Base-by-base conservation (phyloP, 2,113 vertebrate species). In the Rousettus leschenaultii region DNA sequence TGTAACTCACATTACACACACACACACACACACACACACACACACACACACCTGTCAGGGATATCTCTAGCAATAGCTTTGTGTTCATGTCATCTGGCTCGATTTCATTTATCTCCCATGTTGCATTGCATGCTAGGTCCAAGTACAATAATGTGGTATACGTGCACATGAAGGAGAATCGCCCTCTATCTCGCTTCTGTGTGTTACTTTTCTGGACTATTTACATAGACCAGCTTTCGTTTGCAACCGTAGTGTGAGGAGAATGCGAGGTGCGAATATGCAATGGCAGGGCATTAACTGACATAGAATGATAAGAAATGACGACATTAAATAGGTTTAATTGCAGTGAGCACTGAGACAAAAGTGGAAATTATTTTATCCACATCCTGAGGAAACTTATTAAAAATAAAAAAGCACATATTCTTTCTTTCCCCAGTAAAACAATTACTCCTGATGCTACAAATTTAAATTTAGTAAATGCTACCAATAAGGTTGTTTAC, bases 401-500 rank as follows among this genome's bases (percentile, higher is more conserved):
- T 74, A 90, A 86, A 95, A 94, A 73, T 68, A 16, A 55, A 68
- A 95, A 95, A 84, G 7, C 13, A 48, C 7, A 2, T 66, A 33
- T 28, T 90, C 28, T 95, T 87, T 86, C 73, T 86, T 55, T 40
- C 55, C 13, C 5, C 12, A 45, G 51, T 83, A 59, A 95, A 94
- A 68, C 8, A 59, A 75, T 94, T 59, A 89, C 21, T 90, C n/a
- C 51, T 55, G 35, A 5, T n/a, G 40, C 63, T 84, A 48, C 79
- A 92, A 74, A 94, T 86, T 84, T 79, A 94, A 95, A 59, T 78
- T 86, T 61, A 35, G 33, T 73, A 74, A 93, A 55, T 84, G 74
- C 70, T 59, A 2, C 51, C 93, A 90, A 87, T 84, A 70, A 92
- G n/a, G 30, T 53, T 89, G 74, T 94, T 95, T 90, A 65, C 57